Percentiles rank a stretch among this genome's conserved stretches.
phyloP scores from a whole-genome alignment of 2,113 vertebrate genomes.

The Scopus umbretta region DNA sequence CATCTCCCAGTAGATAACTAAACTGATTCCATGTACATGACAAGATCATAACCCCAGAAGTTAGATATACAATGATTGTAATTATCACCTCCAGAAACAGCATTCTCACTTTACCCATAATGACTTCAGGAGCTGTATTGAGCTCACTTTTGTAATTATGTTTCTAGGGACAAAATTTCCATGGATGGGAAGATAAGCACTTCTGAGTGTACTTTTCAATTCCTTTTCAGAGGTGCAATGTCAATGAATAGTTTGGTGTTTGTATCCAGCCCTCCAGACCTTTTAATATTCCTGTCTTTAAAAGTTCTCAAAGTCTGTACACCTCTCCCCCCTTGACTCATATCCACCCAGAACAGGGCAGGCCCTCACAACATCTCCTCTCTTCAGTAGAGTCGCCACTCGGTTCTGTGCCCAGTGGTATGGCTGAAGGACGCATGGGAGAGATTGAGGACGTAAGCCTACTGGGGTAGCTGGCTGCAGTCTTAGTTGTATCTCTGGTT shows the following conservation, averaged over 20 bases:
- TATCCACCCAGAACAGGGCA: background rate
- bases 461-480: background rate
- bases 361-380: background rate
- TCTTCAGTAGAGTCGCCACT: background rate
- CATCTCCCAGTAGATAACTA: background rate
- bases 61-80: background rate
- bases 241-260: background rate
- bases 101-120: background rate
- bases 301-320: background rate
- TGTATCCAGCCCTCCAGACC: background rate
- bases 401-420: fast-evolving
- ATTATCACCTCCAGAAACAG: background rate
- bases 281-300: background rate
- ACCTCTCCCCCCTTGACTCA: fast-evolving
- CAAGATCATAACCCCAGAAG: background rate
- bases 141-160: background rate
- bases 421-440: background rate
- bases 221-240: background rate
- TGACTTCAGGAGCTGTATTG: background rate
- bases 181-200: background rate
- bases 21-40: background rate
- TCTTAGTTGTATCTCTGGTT: background rate
- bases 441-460: background rate
- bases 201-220: background rate
- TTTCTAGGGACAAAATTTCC: background rate